Conservation (phyloP, 2,888 invertebrate species). For the Aplocera efformata region DNA sequence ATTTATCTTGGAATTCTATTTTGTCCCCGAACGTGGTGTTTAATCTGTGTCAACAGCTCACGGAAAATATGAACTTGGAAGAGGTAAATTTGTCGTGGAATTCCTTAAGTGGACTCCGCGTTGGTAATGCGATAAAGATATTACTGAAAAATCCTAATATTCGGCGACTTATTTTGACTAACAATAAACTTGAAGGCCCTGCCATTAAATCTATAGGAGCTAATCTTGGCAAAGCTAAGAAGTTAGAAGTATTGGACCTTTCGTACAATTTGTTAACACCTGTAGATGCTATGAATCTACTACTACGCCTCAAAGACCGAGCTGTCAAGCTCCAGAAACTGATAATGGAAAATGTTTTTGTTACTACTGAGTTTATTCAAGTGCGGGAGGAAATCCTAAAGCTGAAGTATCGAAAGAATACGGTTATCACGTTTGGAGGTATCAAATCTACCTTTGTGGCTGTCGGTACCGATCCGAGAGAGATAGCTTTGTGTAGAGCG, state of each 20-base stretch:
- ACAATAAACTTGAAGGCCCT: slow-evolving; percentile 46
- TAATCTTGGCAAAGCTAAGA: slow-evolving; percentile 38
- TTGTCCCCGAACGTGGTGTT: slow-evolving; percentile 34
- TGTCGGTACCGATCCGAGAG: slow-evolving; percentile 40
- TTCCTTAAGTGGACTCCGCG: slow-evolving; percentile 35
- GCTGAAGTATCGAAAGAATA: slow-evolving; percentile 35
- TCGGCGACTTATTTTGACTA: slow-evolving; percentile 41
- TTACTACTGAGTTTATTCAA: slow-evolving; percentile 38
- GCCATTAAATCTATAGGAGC: slow-evolving; percentile 33
- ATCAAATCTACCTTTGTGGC: slow-evolving; percentile 27
- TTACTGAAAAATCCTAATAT: slow-evolving; percentile 38
- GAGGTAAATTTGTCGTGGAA: slow-evolving; percentile 57
- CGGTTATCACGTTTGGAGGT: slow-evolving; percentile 44
- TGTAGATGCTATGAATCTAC: slow-evolving; percentile 40
- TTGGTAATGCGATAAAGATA: slow-evolving; percentile 39
- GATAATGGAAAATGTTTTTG: slow-evolving; percentile 48
- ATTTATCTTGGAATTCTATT: slow-evolving; percentile 57
- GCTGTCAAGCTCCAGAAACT: slow-evolving; percentile 42
- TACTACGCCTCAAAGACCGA: slow-evolving; percentile 35
- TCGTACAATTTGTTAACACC: slow-evolving; percentile 52
- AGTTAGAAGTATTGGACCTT: slow-evolving; percentile 42
- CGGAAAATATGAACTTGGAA: slow-evolving; percentile 40
- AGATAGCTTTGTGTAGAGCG: slow-evolving; percentile 45
- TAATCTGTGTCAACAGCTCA: slow-evolving; percentile 35
- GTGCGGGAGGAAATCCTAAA: slow-evolving; percentile 29